Evolutionary conservation across 2,797 vertebrate genomes (phyloP).

Genomic region (Gymnothorax javanicus): DNA sequence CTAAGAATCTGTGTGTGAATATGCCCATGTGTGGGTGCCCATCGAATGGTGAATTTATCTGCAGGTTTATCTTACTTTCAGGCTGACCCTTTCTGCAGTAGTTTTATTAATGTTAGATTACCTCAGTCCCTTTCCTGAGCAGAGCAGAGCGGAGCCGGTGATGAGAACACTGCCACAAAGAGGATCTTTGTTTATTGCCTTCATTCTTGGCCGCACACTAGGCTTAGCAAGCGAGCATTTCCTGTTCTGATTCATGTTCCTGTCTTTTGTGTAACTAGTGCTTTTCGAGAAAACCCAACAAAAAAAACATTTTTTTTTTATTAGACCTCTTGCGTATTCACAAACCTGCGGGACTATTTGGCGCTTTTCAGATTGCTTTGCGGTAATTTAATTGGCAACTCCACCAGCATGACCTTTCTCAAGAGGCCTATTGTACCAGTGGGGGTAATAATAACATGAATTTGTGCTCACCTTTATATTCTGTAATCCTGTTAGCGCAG

Average conservation of each 20-base stretch:
- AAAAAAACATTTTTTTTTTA: constrained; percentile 50
- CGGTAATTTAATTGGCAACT: neutral
- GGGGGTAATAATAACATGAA: neutral
- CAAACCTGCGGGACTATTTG: neutral
- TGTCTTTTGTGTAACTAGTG: constrained; percentile 63
- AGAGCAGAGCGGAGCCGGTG: constrained; percentile 35
- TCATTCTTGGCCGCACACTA: constrained; percentile 72
- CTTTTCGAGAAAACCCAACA: constrained; percentile 57
- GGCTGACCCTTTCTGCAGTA: constrained; percentile 41
- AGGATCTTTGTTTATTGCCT: constrained; percentile 71
- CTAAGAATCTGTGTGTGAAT: neutral
- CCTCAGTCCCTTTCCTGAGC: constrained; percentile 63
- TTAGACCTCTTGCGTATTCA: constrained; percentile 56
- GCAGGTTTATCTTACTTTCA: constrained; percentile 37
- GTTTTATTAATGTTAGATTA: constrained; percentile 83
- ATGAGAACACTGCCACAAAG: constrained; percentile 66
- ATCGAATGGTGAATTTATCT: constrained; percentile 33
- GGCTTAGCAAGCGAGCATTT: constrained; percentile 71
- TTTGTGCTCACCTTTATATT: constrained; percentile 12
- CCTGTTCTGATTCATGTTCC: constrained; percentile 70
- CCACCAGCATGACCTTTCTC: neutral
- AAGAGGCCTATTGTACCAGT: constrained; percentile 3
- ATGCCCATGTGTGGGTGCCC: neutral
- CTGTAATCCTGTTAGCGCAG: constrained; percentile 2
- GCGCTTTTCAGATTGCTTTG: neutral